Conservation (phyloP, 2,797 vertebrate species). For the Iguana delicatissima region DNA sequence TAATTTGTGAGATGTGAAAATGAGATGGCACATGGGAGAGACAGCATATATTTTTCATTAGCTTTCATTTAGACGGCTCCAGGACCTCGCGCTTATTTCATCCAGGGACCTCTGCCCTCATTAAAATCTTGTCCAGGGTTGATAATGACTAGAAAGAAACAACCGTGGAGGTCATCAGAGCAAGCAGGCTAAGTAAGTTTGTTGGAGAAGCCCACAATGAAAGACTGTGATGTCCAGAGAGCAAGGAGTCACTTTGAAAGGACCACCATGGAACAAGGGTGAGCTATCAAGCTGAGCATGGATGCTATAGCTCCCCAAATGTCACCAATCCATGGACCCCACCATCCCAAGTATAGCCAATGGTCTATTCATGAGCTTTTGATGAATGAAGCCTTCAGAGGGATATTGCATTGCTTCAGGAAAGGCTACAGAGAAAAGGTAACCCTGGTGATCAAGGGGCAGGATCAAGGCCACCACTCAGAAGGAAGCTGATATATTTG, state of each 20-base stretch:
- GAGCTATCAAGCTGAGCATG: neutral
- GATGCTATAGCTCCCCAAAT: too few relatives aligned
- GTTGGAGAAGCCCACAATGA: neutral
- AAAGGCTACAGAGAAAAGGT: neutral
- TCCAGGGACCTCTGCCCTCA: constrained; percentile 21
- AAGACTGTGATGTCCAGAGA: neutral
- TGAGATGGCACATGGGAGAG: constrained; percentile 28
- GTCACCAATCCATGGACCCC: neutral
- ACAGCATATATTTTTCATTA: constrained; percentile 67
- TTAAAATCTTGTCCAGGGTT: constrained; percentile 35
- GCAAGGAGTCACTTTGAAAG: neutral
- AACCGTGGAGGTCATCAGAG: constrained; percentile 32
- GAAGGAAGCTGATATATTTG: too few relatives aligned
- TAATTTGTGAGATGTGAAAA: constrained; percentile 61
- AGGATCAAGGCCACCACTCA: too few relatives aligned
- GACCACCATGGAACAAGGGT: neutral
- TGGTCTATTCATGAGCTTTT: neutral
- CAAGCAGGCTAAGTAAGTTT: neutral
- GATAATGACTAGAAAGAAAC: constrained; percentile 34
- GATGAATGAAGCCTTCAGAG: neutral
- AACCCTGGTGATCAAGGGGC: neutral
- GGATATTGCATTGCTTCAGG: neutral
- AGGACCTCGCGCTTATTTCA: constrained; percentile 43
- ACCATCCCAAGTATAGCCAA: neutral
- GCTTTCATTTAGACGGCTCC: constrained; percentile 45